Conservation (phyloP, 2,797 vertebrate genomes). For the Fratercula arctica region DNA sequence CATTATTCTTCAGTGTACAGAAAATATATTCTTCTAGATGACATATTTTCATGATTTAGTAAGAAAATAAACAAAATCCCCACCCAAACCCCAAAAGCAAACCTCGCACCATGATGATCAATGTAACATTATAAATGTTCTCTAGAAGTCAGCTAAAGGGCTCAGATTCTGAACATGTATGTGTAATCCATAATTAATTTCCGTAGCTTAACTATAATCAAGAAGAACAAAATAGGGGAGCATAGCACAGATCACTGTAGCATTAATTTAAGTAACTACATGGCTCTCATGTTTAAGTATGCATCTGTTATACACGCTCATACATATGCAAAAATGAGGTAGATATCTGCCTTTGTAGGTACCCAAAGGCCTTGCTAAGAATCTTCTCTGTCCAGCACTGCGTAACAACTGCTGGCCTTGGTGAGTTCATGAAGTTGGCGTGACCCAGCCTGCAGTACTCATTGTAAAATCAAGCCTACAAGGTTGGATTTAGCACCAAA, state of each 20-base stretch:
- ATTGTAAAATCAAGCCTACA: neutral
- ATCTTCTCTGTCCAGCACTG: neutral
- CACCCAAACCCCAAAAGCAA: neutral
- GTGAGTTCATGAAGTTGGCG: neutral
- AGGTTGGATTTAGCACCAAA: neutral
- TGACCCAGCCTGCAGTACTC: neutral
- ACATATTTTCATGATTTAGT: neutral
- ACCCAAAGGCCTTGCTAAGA: neutral
- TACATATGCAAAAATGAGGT: neutral
- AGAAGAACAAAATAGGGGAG: neutral
- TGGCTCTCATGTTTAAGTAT: neutral
- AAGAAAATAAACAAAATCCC: neutral
- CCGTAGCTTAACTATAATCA: neutral
- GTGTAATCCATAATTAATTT: neutral
- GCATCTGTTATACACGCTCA: neutral
- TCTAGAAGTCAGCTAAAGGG: neutral
- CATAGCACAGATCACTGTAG: neutral
- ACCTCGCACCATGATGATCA: neutral
- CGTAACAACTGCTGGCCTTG: neutral
- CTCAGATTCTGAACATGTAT: neutral
- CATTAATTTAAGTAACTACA: neutral
- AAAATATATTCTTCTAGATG: neutral
- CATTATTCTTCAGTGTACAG: neutral
- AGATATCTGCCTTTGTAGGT: neutral
- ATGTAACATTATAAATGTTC: neutral